Conservation (phyloP, 2,888 invertebrate species). For the Aspidiotus destructor region DNA sequence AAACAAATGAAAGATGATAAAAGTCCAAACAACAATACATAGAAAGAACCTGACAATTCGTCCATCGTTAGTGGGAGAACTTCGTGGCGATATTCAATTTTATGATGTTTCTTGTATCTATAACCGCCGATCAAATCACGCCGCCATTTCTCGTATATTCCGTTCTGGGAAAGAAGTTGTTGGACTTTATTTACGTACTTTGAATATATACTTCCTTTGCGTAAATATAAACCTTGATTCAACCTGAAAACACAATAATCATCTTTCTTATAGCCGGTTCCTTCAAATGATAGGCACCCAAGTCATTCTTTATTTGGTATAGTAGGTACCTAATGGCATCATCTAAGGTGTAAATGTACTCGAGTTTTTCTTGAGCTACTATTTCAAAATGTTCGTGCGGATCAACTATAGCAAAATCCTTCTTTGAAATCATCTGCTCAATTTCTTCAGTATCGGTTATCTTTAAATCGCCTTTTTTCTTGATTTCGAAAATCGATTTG, state of each 20-base stretch:
- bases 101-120: not conserved
- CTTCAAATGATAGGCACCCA: not conserved
- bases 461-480: slow-evolving; percentile 5
- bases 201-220: slow-evolving; percentile 30
- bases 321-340: slow-evolving; percentile 17
- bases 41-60: slow-evolving; percentile 29
- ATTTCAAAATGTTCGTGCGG: slow-evolving; percentile 34
- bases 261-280: not conserved
- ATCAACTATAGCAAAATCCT: slow-evolving; percentile 32
- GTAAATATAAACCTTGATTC: slow-evolving; percentile 29
- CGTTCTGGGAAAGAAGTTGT: slow-evolving; percentile 27
- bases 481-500: slow-evolving; percentile 1
- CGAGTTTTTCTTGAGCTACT: not conserved
- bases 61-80: slow-evolving; percentile 22
- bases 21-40: slow-evolving; percentile 25
- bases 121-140: slow-evolving; percentile 3
- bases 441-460: slow-evolving; percentile 8
- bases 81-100: slow-evolving; percentile 1
- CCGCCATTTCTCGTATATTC: slow-evolving; percentile 30
- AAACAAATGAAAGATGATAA: not conserved
- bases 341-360: slow-evolving; percentile 21
- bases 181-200: slow-evolving; percentile 19
- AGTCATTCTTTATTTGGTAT: not conserved
- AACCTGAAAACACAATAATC: slow-evolving; percentile 14
- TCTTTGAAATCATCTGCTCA: slow-evolving; percentile 19